Evolutionary conservation across 2,113 vertebrate species (phyloP).

Genomic region (Halcyon senegalensis): DNA sequence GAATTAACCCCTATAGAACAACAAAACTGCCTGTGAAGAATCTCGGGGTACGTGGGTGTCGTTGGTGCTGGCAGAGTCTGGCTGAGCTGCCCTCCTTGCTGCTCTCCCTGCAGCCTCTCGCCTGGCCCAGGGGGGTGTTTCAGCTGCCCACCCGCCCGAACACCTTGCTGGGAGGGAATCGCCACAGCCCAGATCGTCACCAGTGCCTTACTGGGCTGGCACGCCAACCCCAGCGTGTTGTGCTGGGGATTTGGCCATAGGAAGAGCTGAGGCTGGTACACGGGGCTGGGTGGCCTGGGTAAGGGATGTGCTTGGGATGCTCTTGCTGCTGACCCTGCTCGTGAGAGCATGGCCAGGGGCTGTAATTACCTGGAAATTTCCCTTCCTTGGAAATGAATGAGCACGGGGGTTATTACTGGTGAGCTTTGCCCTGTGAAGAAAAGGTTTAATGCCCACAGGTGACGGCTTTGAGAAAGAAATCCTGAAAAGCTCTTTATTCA

Average conservation of each 20-base stretch:
- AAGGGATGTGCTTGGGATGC: not conserved
- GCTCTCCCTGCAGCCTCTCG: not conserved
- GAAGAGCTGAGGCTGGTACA: not conserved
- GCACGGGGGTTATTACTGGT: not conserved
- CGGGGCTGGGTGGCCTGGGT: rapidly evolving
- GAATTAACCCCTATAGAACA: not conserved
- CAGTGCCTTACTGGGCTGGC: rapidly evolving
- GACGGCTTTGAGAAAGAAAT: not conserved
- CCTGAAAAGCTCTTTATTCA: not conserved
- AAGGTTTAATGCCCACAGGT: not conserved
- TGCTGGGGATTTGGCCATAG: not conserved
- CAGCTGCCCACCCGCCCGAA: not conserved
- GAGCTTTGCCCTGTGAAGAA: not conserved
- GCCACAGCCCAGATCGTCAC: rapidly evolving
- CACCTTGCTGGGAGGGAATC: not conserved
- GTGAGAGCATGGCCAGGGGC: rapidly evolving
- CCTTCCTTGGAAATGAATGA: not conserved
- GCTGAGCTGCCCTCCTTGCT: no score
- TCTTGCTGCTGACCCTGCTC: rapidly evolving
- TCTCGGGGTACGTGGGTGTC: rapidly evolving
- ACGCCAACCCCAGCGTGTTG: rapidly evolving
- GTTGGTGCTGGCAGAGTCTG: rapidly evolving
- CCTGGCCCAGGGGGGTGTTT: not conserved
- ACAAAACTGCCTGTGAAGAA: not conserved
- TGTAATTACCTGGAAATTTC: not conserved